Evolutionary conservation across 2,888 invertebrate genomes (phyloP), one percentile per base, ranked within the genome.

Genomic region (Polymixis lichenea): DNA sequence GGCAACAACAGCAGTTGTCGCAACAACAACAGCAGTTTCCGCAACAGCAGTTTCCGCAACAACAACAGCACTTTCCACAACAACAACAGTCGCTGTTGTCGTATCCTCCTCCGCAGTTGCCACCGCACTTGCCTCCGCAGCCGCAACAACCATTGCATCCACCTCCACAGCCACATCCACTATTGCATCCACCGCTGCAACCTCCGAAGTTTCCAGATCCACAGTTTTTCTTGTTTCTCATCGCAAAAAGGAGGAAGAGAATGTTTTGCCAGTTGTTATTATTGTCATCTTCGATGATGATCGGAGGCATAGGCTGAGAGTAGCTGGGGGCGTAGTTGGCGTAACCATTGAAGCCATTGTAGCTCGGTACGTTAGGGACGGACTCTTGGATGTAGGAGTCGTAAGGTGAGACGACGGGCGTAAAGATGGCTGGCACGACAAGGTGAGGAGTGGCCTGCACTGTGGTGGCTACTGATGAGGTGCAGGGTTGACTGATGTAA

Each of bases 381-480:
- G 74, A 71, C 25, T 77, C 87, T 72, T 71, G 87, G 38, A 77
- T 64, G 43, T 84, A 86, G 4, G 83, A 49, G 8, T 90, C 90
- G 61, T 58, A 80, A 4, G 89, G 67, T 28, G 90, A 87, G 0
- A 92, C 68, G 2, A 92, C 65, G 0, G 95, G 92, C 64, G 90
- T 92, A 76, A 92, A 91, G 25, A 93, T 56, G 8, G 93, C 92
- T 62, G 95, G 95, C 8, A 94, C 91, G 4, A 93, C 87, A 65
- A 93, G 89, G 70, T 92, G 92, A 6, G 91, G 89, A 32, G 86
- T 58, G 0, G 89, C 69, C 67, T 88, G 89, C 43, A 82, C 38
- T 15, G 56, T 19, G 13, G 88, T 64, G 17, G 76, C 49, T n/a
- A 83, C 64, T 32, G 78, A 19, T 6, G 77, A 65, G 25, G 64